phyloP scores from a whole-genome alignment of 1,140 invertebrate species.

The Pseudomyrmex concolor region DNA sequence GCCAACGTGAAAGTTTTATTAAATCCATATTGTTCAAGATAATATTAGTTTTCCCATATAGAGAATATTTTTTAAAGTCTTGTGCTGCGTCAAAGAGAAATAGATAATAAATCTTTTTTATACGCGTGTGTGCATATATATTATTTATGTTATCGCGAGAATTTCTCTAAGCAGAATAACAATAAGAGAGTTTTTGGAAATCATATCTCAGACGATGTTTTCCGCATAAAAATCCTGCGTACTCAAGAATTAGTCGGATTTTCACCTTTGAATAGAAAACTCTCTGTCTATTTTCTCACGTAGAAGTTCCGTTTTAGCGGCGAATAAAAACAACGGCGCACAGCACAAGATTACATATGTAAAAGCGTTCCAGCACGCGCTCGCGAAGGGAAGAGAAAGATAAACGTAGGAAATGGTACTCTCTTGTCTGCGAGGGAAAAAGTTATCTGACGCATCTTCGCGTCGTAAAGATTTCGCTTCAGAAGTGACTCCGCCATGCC shows the following conservation, averaged over 20 bases:
- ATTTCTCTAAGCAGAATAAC: not conserved
- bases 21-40: too few species aligned
- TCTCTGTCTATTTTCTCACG: slow-evolving; percentile 6
- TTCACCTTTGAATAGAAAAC: slow-evolving; percentile 12
- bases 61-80: not conserved
- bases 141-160: not conserved
- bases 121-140: not conserved
- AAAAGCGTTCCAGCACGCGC: not conserved
- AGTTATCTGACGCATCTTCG: slow-evolving; percentile 27
- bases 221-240: not conserved
- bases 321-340: slow-evolving; percentile 14
- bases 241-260: slow-evolving; percentile 21
- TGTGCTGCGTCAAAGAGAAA: too few species aligned
- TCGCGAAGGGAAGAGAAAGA: slow-evolving; percentile 14
- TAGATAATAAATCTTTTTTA: too few species aligned
- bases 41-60: too few species aligned
- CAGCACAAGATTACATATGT: slow-evolving; percentile 48
- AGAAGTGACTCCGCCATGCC: slow-evolving; percentile 33
- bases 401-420: slow-evolving; percentile 23
- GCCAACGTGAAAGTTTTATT: not conserved
- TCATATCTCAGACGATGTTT: not conserved
- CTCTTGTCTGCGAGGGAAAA: not conserved
- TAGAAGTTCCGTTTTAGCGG: not conserved
- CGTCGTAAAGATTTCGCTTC: slow-evolving; percentile 29
- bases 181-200: not conserved